Evolutionary conservation across 2,888 invertebrate species (phyloP).

Genomic region (Chrysina gloriosa): DNA sequence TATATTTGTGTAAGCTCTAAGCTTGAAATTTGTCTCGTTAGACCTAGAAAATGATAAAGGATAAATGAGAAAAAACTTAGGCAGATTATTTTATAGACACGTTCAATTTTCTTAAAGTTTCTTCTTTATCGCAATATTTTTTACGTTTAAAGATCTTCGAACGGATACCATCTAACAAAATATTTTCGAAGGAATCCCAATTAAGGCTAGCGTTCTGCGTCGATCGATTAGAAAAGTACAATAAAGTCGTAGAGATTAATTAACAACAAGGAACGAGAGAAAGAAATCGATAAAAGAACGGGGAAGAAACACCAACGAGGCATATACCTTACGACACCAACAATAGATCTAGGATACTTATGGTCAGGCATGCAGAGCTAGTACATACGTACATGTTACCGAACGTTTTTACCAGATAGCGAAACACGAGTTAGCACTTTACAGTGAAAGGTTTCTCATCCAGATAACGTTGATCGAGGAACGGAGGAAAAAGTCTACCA

Average conservation of each 20-base stretch:
- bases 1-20: too few species aligned
- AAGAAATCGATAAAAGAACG: conserved; percentile 38
- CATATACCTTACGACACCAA: conserved; percentile 12
- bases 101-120: too few species aligned
- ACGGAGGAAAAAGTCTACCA: conserved; percentile 22
- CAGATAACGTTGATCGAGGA: conserved; percentile 28
- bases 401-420: conserved; percentile 43
- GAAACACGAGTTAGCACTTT: conserved; percentile 46
- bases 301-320: conserved; percentile 2
- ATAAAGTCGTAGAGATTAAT: conserved; percentile 43
- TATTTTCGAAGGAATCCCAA: conserved; percentile 1
- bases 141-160: too few species aligned
- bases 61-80: too few species aligned
- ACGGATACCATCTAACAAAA: not conserved
- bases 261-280: conserved; percentile 15
- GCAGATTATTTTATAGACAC: too few species aligned
- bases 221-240: conserved; percentile 26
- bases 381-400: conserved; percentile 35
- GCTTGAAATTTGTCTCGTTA: too few species aligned
- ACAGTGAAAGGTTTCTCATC: conserved; percentile 40
- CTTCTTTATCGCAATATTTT: too few species aligned
- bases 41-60: too few species aligned
- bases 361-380: conserved; percentile 39
- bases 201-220: conserved; percentile 1
- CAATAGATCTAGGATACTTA: conserved; percentile 42